These are phyloP conservation scores for Chloroclystis v-ata DNA, from an alignment of 2,888 invertebrate species.

Conservation along the genomic window DNA sequence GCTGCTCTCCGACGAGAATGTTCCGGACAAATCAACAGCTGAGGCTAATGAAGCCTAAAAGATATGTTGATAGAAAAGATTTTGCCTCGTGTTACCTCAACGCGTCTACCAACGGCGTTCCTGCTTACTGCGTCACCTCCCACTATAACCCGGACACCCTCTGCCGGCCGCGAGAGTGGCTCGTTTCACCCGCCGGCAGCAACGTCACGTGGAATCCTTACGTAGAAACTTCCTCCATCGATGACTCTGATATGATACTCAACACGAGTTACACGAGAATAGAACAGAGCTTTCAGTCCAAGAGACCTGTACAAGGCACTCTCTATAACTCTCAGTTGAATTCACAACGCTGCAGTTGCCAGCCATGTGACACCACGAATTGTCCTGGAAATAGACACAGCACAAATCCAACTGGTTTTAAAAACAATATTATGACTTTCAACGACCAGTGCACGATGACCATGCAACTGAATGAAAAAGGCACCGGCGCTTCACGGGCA, in stretches of 20 bases:
- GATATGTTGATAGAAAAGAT: constrained; percentile 31
- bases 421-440: constrained; percentile 50
- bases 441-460: constrained; percentile 55
- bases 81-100: constrained; percentile 40
- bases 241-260: constrained; percentile 10
- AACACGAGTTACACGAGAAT: background rate
- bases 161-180: constrained; percentile 6
- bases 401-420: constrained; percentile 21
- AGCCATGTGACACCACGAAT: constrained; percentile 4
- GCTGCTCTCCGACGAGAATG: no score
- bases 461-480: constrained; percentile 39
- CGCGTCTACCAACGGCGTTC: constrained; percentile 27
- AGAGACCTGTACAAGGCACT: no score
- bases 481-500: constrained; percentile 33
- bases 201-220: constrained; percentile 39
- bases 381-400: background rate
- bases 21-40: constrained; percentile 11
- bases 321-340: no score
- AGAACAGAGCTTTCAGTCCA: no score
- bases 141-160: constrained; percentile 24
- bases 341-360: background rate
- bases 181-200: constrained; percentile 36
- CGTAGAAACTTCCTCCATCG: constrained; percentile 29
- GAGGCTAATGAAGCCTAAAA: constrained; percentile 27
- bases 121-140: constrained; percentile 36